Evolutionary conservation across 2,797 vertebrate genomes (phyloP), one percentile per base, ranked within the genome.

Genomic region (Lateolabrax maculatus): DNA sequence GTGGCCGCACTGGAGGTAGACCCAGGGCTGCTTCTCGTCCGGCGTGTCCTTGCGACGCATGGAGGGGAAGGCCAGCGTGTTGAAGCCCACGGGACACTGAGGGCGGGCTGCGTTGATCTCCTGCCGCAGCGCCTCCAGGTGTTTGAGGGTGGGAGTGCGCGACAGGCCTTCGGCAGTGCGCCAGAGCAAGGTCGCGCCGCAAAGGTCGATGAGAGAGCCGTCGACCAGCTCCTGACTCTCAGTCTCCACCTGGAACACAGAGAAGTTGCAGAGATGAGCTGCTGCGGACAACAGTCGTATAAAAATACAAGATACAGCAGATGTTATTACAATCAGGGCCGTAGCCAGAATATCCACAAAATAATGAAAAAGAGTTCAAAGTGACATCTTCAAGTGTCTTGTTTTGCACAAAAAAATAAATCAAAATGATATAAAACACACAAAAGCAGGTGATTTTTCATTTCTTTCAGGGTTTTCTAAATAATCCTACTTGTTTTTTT

Each of bases 11-110:
- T 94, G 97, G 76, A 99, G 96, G 92, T 99, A 99, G 6, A 97
- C 98, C 98, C 98, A 99, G 0, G 98, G 98, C 89, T 99, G 98
- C 94, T 99, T 99, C 79, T 99, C 98, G 0, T 99, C 98, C 1
- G 98, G 97, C 0, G 97, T 97, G 81, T 99, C 98, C 93, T 98
- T 98, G 78, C 97, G 97, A 21, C 98, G 97, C 98, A 99, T 98
- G 84, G 98, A 99, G 82, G 98, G 98, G 91, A 99, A 99, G 0
- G 98, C 98, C 84, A 99, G 93, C n/a, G 98, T 99, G 95, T 99
- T 99, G 90, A 99, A 98, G 63, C 98, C 98, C 85, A 99, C 98
- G 0, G 98, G 98, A 76, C 98, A 99, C 90, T 99, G 98, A 0
- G 98, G 98, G 49, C 98, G 93, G 0, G 98, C 98, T 0, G 98